Percentiles rank a stretch among this genome's conserved stretches.
Evolutionary conservation across 2,797 vertebrate genomes (phyloP).

Genomic region (Premnoplex brunnescens): DNA sequence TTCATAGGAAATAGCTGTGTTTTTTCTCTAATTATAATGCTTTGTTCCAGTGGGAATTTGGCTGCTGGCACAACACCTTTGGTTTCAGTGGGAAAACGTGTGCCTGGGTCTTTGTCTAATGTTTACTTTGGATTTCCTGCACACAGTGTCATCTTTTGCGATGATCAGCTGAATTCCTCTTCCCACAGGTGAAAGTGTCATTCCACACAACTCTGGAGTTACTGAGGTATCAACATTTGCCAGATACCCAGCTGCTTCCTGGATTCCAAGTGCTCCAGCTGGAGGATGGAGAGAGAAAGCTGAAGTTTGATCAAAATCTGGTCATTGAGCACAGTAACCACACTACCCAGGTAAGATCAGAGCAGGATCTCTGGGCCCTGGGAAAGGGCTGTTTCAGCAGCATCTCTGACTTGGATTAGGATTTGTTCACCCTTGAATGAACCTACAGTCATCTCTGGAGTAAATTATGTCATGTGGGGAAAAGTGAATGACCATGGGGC

Average conservation of each 20-base stretch:
- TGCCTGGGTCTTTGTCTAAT: background rate
- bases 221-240: conserved; percentile 76
- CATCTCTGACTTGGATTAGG: background rate
- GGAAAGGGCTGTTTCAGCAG: background rate
- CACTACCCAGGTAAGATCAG: conserved; percentile 79
- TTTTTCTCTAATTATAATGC: background rate
- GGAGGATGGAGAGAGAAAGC: conserved; percentile 71
- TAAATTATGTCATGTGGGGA: too few relatives aligned
- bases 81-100: conserved; percentile 15
- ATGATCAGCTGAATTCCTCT: background rate
- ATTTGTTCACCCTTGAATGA: background rate
- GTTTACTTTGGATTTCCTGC: conserved; percentile 59
- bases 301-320: conserved; percentile 83
- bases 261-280: conserved; percentile 73
- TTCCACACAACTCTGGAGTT: conserved; percentile 85
- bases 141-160: background rate
- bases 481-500: fast-evolving
- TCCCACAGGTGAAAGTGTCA: conserved; percentile 85
- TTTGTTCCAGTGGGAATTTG: conserved; percentile 52
- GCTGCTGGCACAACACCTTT: background rate
- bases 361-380: background rate
- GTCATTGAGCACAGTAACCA: conserved; percentile 84
- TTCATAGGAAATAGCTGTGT: conserved; percentile 6
- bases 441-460: background rate
- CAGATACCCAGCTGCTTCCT: conserved; percentile 70